Evolutionary conservation across 2,888 invertebrate genomes (phyloP).

Genomic region (Tiliacea citrago): DNA sequence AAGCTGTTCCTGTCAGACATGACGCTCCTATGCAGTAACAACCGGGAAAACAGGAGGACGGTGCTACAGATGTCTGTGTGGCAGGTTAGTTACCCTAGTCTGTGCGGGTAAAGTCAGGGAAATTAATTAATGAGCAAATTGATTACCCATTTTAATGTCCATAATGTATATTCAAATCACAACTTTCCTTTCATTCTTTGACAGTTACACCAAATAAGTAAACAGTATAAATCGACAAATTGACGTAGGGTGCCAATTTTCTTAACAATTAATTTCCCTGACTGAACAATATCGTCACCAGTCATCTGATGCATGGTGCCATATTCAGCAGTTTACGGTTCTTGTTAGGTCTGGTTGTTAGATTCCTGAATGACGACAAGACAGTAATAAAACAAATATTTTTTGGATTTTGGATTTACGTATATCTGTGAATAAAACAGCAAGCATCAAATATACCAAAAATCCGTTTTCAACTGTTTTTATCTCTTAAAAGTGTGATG

Average conservation of each 20-base stretch:
- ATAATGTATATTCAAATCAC: too few species aligned
- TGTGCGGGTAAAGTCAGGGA: too few species aligned
- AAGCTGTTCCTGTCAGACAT: constrained; percentile 99
- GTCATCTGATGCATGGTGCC: neutral
- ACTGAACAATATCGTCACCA: neutral
- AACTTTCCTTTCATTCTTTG: too few species aligned
- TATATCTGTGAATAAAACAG: neutral
- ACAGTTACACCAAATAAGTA: too few species aligned
- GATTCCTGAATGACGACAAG: neutral
- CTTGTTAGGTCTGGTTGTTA: neutral
- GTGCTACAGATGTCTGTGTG: constrained; percentile 99
- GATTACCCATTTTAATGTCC: too few species aligned
- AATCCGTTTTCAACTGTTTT: neutral
- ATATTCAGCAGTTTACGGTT: neutral
- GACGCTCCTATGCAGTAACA: constrained; percentile 99
- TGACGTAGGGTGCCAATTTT: too few species aligned
- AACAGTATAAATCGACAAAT: too few species aligned
- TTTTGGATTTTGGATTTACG: neutral
- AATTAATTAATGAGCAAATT: too few species aligned
- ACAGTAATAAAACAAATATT: neutral
- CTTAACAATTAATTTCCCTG: too few species aligned
- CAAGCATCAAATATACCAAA: neutral
- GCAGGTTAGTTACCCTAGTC: constrained; percentile 91
- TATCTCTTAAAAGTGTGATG: neutral
- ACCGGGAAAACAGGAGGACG: constrained; percentile 98